Evolutionary conservation across 2,113 vertebrate genomes (phyloP).

Genomic region (Alethe diademata): DNA sequence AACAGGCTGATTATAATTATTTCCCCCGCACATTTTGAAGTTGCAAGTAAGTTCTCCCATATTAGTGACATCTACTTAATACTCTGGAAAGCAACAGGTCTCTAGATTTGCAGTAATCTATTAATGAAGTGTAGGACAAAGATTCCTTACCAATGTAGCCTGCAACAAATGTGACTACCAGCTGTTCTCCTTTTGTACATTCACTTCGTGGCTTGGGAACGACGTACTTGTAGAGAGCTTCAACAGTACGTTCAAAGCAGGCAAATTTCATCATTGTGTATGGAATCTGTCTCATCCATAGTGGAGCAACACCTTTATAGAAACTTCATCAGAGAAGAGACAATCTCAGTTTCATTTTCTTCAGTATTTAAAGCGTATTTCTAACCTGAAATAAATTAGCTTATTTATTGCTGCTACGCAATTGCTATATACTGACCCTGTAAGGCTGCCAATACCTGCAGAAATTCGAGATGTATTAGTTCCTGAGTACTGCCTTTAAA

Average conservation of each 20-base stretch:
- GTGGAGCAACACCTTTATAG: constrained; percentile 95
- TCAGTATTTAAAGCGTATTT: not conserved
- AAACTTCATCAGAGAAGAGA: constrained; percentile 77
- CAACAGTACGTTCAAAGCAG: constrained; percentile 98
- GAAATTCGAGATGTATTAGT: not conserved
- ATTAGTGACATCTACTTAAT: not conserved
- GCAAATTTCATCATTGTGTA: constrained; percentile 99
- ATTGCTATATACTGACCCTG: not conserved
- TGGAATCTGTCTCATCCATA: constrained; percentile 99
- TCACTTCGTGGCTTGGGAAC: constrained; percentile 96
- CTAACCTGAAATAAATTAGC: not conserved
- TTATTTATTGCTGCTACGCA: not conserved
- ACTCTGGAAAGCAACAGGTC: not conserved
- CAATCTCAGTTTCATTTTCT: not conserved
- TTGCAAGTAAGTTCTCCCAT: not conserved
- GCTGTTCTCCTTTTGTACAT: constrained; percentile 90
- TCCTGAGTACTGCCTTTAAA: not conserved
- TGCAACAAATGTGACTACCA: constrained; percentile 94
- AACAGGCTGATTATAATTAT: not conserved
- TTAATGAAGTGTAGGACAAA: not conserved
- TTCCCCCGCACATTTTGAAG: not conserved
- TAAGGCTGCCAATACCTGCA: not conserved
- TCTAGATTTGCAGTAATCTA: not conserved
- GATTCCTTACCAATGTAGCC: constrained; percentile 93
- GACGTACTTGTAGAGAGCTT: constrained; percentile 90